phyloP scores from a whole-genome alignment of 2,113 vertebrate genomes.

The Muntiacus muntjak region DNA sequence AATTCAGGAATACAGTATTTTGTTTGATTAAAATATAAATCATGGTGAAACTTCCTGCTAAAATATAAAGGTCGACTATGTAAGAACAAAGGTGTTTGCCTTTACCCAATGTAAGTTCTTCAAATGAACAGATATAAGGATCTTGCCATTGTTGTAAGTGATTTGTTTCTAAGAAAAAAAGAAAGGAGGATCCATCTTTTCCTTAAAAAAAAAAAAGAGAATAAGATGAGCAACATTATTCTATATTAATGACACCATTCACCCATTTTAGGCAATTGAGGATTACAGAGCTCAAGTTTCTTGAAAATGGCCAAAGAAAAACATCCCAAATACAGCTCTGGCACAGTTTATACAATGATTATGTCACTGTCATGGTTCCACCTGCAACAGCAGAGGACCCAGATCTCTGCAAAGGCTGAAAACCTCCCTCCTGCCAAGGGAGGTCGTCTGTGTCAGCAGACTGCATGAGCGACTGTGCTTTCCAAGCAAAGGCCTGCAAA shows the following conservation, averaged over 20 bases:
- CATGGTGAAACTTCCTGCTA: neutral
- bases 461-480: neutral
- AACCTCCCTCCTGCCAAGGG: neutral
- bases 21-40: conserved; percentile 10
- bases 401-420: neutral
- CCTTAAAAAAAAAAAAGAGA: neutral
- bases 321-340: neutral
- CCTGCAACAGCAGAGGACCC: neutral
- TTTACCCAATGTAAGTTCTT: neutral
- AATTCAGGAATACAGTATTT: neutral
- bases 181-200: neutral
- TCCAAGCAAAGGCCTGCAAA: neutral
- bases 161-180: neutral
- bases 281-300: neutral
- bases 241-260: neutral
- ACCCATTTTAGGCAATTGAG: neutral
- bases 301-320: neutral
- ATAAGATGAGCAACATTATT: neutral
- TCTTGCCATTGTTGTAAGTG: neutral
- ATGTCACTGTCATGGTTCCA: neutral
- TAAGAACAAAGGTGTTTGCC: neutral
- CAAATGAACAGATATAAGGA: neutral
- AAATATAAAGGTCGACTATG: neutral
- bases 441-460: neutral
- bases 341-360: too few species aligned